phyloP scores from a whole-genome alignment of 2,888 invertebrate genomes.

The Hydropsyche betteni region DNA sequence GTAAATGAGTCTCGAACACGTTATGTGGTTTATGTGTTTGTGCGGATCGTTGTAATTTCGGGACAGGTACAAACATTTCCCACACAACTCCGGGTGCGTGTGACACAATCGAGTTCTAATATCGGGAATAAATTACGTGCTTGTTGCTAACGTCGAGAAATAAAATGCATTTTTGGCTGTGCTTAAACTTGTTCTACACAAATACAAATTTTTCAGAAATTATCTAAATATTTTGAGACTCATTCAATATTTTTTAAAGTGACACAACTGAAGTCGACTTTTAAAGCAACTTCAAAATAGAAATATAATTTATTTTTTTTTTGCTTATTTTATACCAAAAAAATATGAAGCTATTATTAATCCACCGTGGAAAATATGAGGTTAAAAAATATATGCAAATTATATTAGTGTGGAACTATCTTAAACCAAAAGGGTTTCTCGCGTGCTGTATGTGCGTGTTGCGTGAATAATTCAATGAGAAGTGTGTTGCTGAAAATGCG shows the following conservation, averaged over 20 bases:
- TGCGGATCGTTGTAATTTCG: conserved; percentile 6
- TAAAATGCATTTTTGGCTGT: too few species aligned
- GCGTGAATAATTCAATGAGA: conserved; percentile 42
- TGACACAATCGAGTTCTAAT: conserved; percentile 26
- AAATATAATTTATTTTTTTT: too few species aligned
- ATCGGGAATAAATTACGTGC: conserved; percentile 37
- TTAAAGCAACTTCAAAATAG: too few species aligned
- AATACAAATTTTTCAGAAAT: too few species aligned
- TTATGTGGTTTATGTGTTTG: neutral
- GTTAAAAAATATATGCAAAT: too few species aligned
- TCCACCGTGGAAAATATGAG: too few species aligned
- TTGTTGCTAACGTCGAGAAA: conserved; percentile 33
- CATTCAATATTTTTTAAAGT: too few species aligned
- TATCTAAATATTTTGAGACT: too few species aligned
- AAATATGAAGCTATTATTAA: too few species aligned
- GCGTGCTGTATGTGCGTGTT: conserved; percentile 32
- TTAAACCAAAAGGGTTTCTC: conserved; percentile 26
- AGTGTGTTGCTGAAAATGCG: conserved; percentile 32
- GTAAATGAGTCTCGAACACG: too few species aligned
- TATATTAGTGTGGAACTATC: neutral
- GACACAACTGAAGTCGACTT: too few species aligned
- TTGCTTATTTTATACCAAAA: too few species aligned
- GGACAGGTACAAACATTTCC: conserved; percentile 9
- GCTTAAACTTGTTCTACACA: neutral
- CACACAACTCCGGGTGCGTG: conserved; percentile 6